Evolutionary conservation across 2,797 vertebrate genomes (phyloP).

Genomic region (Nyctalus aviator): DNA sequence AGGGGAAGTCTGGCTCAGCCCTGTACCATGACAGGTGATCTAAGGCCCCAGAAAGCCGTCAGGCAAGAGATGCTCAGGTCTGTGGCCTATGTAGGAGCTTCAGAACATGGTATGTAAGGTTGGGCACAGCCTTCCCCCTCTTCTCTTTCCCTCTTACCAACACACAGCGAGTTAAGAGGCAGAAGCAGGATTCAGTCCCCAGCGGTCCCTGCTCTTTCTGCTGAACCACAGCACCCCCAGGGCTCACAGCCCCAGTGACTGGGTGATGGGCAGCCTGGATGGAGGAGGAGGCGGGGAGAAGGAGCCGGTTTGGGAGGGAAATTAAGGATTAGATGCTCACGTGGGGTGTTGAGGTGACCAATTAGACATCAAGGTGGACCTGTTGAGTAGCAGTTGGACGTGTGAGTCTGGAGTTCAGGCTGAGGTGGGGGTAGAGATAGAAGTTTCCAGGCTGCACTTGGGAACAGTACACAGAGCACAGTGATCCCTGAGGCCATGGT

Average conservation of each 20-base stretch:
- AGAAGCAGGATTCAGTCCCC: neutral
- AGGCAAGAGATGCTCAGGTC: neutral
- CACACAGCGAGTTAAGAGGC: neutral
- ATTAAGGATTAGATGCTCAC: neutral
- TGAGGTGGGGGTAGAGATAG: neutral
- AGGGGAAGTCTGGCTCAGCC: too few relatives aligned
- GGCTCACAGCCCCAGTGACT: too few relatives aligned
- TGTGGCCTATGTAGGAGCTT: accelerated
- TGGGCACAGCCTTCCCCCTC: neutral
- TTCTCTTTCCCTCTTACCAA: neutral
- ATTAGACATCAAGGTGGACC: neutral
- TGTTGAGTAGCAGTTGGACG: neutral
- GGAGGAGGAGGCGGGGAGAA: neutral
- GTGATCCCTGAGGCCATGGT: neutral
- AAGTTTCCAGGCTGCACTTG: neutral
- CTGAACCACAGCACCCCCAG: too few relatives aligned
- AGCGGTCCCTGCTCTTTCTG: neutral
- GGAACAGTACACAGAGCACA: neutral
- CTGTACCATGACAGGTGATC: too few relatives aligned
- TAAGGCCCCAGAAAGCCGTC: neutral
- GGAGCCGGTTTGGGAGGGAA: neutral
- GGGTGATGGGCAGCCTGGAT: too few relatives aligned
- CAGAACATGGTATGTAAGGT: neutral
- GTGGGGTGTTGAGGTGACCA: neutral
- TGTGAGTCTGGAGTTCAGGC: neutral